Percentiles rank a stretch among this genome's conserved stretches.
Evolutionary conservation across 2,113 vertebrate species (phyloP).

Genomic region (Microcebus jonahi): DNA sequence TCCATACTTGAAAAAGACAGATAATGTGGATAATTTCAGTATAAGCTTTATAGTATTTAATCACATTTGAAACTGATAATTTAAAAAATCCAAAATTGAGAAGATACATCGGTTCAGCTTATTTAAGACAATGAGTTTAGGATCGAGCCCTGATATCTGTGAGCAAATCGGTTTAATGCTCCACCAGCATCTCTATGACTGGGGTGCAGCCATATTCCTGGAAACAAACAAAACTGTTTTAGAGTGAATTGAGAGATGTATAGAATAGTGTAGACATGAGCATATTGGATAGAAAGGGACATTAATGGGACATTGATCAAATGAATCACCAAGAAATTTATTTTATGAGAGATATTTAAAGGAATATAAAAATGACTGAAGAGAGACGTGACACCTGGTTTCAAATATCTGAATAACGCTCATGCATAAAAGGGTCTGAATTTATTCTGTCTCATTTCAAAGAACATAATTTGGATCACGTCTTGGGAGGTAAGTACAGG

Average conservation of each 20-base stretch:
- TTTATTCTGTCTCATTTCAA: background rate
- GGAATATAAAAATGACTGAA: background rate
- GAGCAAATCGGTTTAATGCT: background rate
- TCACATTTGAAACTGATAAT: background rate
- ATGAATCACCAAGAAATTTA: background rate
- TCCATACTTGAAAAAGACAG: background rate
- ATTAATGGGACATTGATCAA: background rate
- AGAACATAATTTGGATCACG: background rate
- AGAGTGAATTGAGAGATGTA: background rate
- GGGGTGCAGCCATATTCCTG: background rate
- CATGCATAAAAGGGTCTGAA: background rate
- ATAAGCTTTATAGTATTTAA: background rate
- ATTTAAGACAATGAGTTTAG: background rate
- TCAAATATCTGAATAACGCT: background rate
- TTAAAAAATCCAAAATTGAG: background rate
- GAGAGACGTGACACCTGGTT: background rate
- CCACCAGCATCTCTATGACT: background rate
- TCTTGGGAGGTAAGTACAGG: background rate
- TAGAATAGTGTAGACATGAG: no score
- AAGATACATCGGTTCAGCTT: background rate
- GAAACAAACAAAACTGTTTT: background rate
- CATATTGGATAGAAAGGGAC: background rate
- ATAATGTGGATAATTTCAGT: background rate
- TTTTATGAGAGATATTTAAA: background rate
- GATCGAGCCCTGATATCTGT: background rate